Evolutionary conservation across 1,140 invertebrate species (phyloP).

Genomic region (Halyomorpha halys): DNA sequence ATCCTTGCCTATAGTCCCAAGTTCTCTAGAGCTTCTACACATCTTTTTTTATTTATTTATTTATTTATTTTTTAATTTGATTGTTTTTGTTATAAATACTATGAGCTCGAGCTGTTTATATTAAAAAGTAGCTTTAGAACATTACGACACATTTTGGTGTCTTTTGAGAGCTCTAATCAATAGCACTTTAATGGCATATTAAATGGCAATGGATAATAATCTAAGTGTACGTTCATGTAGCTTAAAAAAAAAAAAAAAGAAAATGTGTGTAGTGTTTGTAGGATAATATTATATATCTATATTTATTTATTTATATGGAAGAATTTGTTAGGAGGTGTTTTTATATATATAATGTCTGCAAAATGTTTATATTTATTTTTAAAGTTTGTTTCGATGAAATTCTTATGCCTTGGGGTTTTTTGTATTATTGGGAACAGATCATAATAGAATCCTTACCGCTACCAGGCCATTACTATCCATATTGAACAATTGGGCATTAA

Average conservation of each 20-base stretch:
- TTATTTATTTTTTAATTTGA: background rate
- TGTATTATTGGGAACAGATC: too few species aligned
- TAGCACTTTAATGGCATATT: constrained; percentile 13
- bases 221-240: constrained; percentile 4
- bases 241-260: too few species aligned
- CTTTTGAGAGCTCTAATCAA: constrained; percentile 14
- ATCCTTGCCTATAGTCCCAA: constrained; percentile 7
- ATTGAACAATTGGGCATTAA: constrained; percentile 9
- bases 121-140: constrained; percentile 6
- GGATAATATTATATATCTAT: too few species aligned
- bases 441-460: too few species aligned
- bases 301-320: background rate
- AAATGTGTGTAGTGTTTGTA: too few species aligned
- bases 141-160: background rate
- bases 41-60: constrained; percentile 4
- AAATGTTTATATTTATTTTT: too few species aligned
- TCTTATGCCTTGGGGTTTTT: too few species aligned
- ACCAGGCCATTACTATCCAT: too few species aligned
- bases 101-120: background rate
- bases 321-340: background rate
- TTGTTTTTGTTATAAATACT: background rate
- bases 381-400: too few species aligned
- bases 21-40: constrained; percentile 7
- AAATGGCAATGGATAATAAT: constrained; percentile 19
- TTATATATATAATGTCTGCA: background rate